Evolutionary conservation across 1,140 invertebrate species (phyloP).

Genomic region (Apis dorsata): DNA sequence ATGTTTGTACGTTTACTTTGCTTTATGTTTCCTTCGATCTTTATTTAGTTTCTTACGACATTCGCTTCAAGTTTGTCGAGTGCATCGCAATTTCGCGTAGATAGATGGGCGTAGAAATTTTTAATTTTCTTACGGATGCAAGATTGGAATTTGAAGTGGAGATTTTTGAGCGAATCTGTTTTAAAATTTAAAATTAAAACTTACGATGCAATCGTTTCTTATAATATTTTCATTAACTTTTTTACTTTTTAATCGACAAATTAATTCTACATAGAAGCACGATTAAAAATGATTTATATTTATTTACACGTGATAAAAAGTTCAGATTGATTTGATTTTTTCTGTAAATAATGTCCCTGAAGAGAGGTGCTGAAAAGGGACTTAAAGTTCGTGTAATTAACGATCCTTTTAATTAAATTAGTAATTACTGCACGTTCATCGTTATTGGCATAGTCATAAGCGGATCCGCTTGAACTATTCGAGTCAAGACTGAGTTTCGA

Average conservation of each 20-base stretch:
- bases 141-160: background rate
- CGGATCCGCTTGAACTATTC: background rate
- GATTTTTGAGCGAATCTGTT: background rate
- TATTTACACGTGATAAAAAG: background rate
- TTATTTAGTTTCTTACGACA: background rate
- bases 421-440: background rate
- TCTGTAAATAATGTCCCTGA: background rate
- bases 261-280: background rate
- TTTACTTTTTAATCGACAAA: background rate
- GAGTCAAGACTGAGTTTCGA: conserved; percentile 1
- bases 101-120: conserved; percentile 1
- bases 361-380: no score
- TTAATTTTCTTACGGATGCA: conserved; percentile 30
- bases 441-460: conserved; percentile 9
- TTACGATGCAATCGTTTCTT: no score
- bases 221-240: background rate
- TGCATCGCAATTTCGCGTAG: background rate
- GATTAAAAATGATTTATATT: background rate
- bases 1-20: background rate
- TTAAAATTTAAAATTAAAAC: no score
- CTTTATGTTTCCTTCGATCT: background rate
- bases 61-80: background rate
- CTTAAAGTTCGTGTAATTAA: conserved; percentile 28
- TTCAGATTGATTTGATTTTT: conserved; percentile 3
- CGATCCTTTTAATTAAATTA: conserved; percentile 25